Conservation (phyloP, 2,113 vertebrate species). For the Acrocephalus kingi region DNA sequence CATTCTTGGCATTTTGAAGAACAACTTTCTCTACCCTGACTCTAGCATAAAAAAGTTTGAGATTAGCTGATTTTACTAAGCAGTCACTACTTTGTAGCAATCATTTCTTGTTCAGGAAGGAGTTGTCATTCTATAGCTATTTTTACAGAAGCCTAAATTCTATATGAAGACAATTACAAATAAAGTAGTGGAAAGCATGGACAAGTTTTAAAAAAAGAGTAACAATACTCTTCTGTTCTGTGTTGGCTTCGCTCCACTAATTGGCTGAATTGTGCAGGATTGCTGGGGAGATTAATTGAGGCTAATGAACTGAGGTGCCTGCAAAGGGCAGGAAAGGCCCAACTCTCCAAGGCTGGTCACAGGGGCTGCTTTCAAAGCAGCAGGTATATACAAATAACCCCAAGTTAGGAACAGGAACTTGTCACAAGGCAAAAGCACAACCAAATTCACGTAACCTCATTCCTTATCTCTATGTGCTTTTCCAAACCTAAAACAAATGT, state of each 20-base stretch:
- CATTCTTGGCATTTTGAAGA: not conserved
- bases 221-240: constrained; percentile 54
- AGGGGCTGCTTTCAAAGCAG: constrained; percentile 15
- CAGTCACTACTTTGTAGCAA: not conserved
- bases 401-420: constrained; percentile 40
- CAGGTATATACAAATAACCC: not conserved
- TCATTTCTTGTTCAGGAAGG: not conserved
- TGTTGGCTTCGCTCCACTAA: constrained; percentile 68
- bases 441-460: fast-evolving
- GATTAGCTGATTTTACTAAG: not conserved
- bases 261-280: constrained; percentile 66
- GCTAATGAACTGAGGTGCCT: constrained; percentile 65
- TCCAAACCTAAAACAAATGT: not conserved
- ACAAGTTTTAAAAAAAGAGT: not conserved
- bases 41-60: not conserved
- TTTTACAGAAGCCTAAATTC: not conserved
- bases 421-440: not conserved
- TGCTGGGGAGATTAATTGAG: constrained; percentile 70
- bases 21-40: not conserved
- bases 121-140: not conserved
- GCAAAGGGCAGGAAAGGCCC: constrained; percentile 66
- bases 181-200: not conserved
- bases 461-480: not conserved
- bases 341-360: constrained; percentile 15
- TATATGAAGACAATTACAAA: not conserved